A percentile compares a stretch with the other conserved stretches of the same genome.
Conservation (phyloP, 2,888 invertebrate species). For the Thera obeliscata region DNA sequence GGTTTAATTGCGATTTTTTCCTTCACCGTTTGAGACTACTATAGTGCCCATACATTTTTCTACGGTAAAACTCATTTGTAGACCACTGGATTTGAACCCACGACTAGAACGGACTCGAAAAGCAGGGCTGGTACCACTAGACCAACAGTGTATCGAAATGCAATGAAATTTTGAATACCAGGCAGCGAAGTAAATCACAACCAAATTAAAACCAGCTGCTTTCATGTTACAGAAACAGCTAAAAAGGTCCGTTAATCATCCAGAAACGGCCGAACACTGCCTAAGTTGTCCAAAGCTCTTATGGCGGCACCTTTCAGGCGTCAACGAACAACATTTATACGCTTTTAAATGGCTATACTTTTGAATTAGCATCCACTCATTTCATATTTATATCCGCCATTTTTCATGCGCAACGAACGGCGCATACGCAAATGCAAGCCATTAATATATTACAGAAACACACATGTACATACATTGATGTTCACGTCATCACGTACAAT, state of each 20-base stretch:
- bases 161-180: constrained; percentile 15
- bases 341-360: constrained; percentile 63
- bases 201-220: constrained; percentile 27
- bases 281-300: constrained; percentile 48
- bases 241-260: constrained; percentile 37
- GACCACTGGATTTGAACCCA: too few species aligned
- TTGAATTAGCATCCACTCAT: constrained; percentile 72
- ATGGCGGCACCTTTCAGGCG: constrained; percentile 54
- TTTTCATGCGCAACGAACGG: constrained; percentile 72
- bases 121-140: neutral
- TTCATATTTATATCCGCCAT: constrained; percentile 73
- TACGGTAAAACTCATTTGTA: too few species aligned
- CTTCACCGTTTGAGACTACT: too few species aligned
- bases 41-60: too few species aligned
- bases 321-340: constrained; percentile 53
- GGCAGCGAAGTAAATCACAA: constrained; percentile 21
- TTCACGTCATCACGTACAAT: constrained; percentile 58
- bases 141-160: constrained; percentile 32
- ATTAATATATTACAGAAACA: constrained; percentile 79
- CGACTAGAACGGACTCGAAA: too few species aligned
- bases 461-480: constrained; percentile 59
- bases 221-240: constrained; percentile 30
- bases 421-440: constrained; percentile 76
- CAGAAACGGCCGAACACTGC: constrained; percentile 30
- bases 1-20: too few species aligned